Evolutionary conservation across 1,140 invertebrate genomes (phyloP).

Genomic region (Drosophila tropicalis): DNA sequence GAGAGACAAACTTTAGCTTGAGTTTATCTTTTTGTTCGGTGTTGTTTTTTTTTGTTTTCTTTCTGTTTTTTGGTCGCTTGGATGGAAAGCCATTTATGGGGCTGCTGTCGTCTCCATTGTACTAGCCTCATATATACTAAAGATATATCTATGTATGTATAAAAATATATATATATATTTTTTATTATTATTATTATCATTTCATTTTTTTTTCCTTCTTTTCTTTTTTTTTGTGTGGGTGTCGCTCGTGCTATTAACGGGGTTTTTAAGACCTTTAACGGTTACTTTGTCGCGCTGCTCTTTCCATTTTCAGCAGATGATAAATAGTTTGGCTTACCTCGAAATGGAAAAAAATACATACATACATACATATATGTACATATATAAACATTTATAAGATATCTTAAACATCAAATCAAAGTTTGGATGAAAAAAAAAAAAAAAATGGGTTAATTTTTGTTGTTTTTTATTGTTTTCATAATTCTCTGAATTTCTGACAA

Average conservation of each 20-base stretch:
- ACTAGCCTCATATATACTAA: conserved; percentile 48
- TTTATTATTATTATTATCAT: conserved; percentile 28
- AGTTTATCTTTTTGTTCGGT: conserved; percentile 11
- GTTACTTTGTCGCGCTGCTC: conserved; percentile 60
- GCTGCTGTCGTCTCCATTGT: conserved; percentile 54
- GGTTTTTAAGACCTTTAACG: conserved; percentile 73
- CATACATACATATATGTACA: too few relatives aligned
- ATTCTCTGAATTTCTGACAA: not conserved
- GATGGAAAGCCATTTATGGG: conserved; percentile 65
- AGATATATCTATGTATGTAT: conserved; percentile 37
- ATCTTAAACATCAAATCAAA: not conserved
- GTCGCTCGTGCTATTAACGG: conserved; percentile 78
- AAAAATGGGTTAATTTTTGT: not conserved
- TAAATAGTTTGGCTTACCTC: conserved; percentile 8
- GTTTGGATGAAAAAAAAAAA: not conserved
- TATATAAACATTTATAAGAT: not conserved
- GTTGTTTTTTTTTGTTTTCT: not conserved
- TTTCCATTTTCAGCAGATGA: conserved; percentile 32
- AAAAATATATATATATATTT: conserved; percentile 35
- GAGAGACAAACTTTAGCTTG: conserved; percentile 20
- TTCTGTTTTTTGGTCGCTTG: conserved; percentile 2
- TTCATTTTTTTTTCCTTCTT: conserved; percentile 23
- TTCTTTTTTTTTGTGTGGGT: conserved; percentile 52
- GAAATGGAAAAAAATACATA: not conserved
- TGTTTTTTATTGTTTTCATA: not conserved